Conservation (phyloP, 2,797 vertebrate species). For the Dryobates pubescens region DNA sequence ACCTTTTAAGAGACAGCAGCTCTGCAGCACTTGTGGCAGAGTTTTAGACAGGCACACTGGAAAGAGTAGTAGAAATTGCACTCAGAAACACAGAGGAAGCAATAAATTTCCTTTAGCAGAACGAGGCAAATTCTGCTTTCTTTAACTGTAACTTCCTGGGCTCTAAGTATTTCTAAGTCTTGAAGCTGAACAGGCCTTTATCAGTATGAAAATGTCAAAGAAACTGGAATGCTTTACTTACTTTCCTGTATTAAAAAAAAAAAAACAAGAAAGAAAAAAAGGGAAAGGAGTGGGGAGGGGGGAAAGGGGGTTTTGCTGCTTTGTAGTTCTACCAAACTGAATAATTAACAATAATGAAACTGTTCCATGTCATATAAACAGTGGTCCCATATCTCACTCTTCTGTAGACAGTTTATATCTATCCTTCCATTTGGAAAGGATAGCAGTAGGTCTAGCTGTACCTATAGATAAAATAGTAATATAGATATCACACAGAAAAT, state of each 20-base stretch:
- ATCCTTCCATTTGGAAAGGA: constrained; percentile 4
- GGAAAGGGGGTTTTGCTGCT: neutral
- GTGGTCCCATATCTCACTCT: neutral
- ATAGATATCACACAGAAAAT: neutral
- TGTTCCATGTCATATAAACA: neutral
- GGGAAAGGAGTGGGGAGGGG: too few species aligned
- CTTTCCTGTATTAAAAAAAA: neutral
- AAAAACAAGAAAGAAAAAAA: too few species aligned
- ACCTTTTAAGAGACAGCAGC: neutral
- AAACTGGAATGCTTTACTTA: neutral
- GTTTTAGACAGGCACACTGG: neutral
- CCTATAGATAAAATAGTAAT: neutral
- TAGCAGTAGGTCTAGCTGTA: neutral
- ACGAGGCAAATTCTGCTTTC: neutral
- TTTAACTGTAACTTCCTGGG: neutral
- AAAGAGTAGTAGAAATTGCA: neutral
- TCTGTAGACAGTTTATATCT: neutral
- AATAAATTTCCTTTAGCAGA: neutral
- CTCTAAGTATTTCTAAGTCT: neutral
- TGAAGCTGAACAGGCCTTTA: neutral
- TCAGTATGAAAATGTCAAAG: neutral
- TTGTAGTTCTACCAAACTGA: neutral
- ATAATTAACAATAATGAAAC: neutral
- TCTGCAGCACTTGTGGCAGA: neutral
- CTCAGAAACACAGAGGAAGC: neutral